phyloP scores from a whole-genome alignment of 2,888 invertebrate genomes.

The Perdita meconis region DNA sequence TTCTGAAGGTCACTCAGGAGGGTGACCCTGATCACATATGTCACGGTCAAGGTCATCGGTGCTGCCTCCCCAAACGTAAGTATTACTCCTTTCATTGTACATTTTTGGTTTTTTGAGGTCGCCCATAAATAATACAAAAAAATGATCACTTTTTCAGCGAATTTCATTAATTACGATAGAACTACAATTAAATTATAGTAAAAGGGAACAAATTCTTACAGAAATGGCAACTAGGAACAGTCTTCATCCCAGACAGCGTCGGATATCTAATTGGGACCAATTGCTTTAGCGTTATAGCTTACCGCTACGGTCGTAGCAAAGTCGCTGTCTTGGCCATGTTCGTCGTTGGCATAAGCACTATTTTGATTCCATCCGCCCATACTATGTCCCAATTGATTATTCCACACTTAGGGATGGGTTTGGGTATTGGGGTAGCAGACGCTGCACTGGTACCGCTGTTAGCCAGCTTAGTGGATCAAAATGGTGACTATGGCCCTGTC shows the following conservation, averaged over 20 bases:
- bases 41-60: too few species aligned
- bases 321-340: conserved; percentile 88
- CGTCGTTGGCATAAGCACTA: conserved; percentile 87
- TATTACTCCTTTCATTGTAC: too few species aligned
- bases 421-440: conserved; percentile 93
- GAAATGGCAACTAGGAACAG: conserved; percentile 91
- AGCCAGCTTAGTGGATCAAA: conserved; percentile 90
- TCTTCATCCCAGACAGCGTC: conserved; percentile 93
- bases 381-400: conserved; percentile 88
- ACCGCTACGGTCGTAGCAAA: conserved; percentile 88
- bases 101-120: too few species aligned
- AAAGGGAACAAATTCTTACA: conserved; percentile 68
- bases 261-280: conserved; percentile 94
- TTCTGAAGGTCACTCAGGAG: too few species aligned
- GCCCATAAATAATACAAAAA: too few species aligned
- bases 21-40: too few species aligned
- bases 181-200: too few species aligned
- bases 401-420: conserved; percentile 92
- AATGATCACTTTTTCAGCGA: too few species aligned
- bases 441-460: conserved; percentile 92
- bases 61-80: too few species aligned
- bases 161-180: too few species aligned
- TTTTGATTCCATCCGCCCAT: conserved; percentile 88
- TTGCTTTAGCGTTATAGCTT: conserved; percentile 89
- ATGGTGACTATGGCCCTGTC: conserved; percentile 90